phyloP scores from a whole-genome alignment of 2,797 vertebrate genomes.

The Scolopax rusticola region DNA sequence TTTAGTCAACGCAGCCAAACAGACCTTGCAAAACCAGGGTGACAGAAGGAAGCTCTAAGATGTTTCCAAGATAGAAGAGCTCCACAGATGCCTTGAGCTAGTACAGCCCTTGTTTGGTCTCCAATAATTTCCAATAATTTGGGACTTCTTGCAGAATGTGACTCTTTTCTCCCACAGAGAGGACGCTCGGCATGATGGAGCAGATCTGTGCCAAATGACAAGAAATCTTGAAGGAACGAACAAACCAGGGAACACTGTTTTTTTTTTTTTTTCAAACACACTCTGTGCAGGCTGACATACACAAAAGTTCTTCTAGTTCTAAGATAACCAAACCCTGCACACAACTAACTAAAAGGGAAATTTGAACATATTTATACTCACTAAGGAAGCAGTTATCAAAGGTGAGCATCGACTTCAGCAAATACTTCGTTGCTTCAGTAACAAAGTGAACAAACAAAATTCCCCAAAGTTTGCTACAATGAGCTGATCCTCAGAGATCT shows the following conservation, averaged over 20 bases:
- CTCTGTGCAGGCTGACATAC: not conserved
- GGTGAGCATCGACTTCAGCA: not conserved
- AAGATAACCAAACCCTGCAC: not conserved
- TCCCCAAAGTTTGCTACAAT: rapidly evolving
- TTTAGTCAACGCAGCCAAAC: not conserved
- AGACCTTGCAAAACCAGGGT: not conserved
- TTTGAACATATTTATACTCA: not conserved
- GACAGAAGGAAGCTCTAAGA: not conserved
- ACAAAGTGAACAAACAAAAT: not conserved
- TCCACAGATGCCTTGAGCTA: not conserved
- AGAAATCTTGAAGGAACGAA: not conserved
- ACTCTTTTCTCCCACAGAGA: not conserved
- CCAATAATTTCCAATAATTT: not conserved
- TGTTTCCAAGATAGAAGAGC: not conserved
- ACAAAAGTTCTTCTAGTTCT: not conserved
- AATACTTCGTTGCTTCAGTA: not conserved
- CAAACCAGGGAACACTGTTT: not conserved
- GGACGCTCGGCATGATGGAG: not conserved
- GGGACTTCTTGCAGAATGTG: not conserved
- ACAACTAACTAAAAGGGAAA: not conserved
- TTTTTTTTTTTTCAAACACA: not conserved
- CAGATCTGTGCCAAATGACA: not conserved
- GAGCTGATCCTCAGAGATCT: not conserved
- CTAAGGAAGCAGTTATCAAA: not conserved
- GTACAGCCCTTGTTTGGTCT: not conserved